Percentiles rank a stretch among this genome's conserved stretches.
These are phyloP conservation scores for Papilio elwesi DNA, from an alignment of 2,888 invertebrate genomes.

Conservation along the genomic window DNA sequence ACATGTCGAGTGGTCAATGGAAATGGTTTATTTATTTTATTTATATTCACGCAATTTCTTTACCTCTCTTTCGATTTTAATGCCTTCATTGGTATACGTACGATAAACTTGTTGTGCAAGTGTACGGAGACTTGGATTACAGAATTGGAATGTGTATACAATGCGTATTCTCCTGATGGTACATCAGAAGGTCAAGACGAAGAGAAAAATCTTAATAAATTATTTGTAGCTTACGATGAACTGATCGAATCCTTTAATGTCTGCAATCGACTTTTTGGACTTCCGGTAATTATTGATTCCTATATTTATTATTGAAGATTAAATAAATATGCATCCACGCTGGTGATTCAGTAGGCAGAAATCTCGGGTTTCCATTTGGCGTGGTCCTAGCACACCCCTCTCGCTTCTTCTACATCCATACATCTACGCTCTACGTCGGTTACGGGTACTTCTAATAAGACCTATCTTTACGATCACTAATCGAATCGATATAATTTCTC, in stretches of 20 bases:
- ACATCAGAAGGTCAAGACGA: neutral
- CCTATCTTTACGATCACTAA: too few species aligned
- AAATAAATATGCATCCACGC: neutral
- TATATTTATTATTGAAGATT: neutral
- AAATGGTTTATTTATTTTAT: neutral
- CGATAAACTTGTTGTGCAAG: neutral
- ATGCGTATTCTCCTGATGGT: neutral
- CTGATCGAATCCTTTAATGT: neutral
- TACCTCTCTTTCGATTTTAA: neutral
- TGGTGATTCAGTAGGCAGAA: too few species aligned
- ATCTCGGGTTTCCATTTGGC: too few species aligned
- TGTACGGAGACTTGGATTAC: neutral
- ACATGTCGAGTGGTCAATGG: neutral
- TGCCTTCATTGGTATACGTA: neutral
- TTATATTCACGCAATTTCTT: neutral
- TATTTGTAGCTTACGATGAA: conserved; percentile 11
- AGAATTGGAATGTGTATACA: neutral
- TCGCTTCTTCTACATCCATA: too few species aligned
- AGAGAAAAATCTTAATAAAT: neutral
- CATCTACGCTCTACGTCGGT: too few species aligned
- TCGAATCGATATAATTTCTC: too few species aligned
- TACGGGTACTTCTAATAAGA: too few species aligned
- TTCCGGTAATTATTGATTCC: conserved; percentile 14
- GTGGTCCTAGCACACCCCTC: too few species aligned
- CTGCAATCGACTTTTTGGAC: neutral